Conservation (phyloP, 2,113 vertebrate species). For the Heterocephalus glaber region DNA sequence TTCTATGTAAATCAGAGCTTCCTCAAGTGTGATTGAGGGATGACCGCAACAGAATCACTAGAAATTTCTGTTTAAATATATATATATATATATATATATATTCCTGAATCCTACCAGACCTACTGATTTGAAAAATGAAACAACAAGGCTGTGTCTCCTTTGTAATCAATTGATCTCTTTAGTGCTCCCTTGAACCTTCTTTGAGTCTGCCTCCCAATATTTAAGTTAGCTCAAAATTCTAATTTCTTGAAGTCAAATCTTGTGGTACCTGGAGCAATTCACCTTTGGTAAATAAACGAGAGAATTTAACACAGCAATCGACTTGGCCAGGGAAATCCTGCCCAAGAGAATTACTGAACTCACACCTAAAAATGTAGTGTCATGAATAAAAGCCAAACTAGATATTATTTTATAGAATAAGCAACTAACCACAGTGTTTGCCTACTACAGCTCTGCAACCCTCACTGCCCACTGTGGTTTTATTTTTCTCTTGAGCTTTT, state of each 20-base stretch:
- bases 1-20: background rate
- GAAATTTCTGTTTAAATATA: background rate
- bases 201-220: background rate
- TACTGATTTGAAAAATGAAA: background rate
- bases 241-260: background rate
- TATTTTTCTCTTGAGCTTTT: background rate
- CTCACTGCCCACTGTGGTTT: background rate
- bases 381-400: background rate
- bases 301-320: background rate
- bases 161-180: background rate
- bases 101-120: background rate
- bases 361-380: background rate
- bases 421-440: background rate
- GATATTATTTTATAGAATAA: background rate
- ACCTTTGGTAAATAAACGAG: background rate
- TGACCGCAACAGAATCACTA: background rate
- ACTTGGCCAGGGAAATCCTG: background rate
- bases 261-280: background rate
- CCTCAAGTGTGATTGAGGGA: background rate
- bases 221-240: conserved; percentile 20
- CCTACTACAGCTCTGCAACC: background rate
- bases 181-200: background rate
- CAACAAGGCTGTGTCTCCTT: background rate
- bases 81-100: background rate
- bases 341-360: background rate